Evolutionary conservation across 2,888 invertebrate species (phyloP).

Genomic region (Cryptus viduatorius): DNA sequence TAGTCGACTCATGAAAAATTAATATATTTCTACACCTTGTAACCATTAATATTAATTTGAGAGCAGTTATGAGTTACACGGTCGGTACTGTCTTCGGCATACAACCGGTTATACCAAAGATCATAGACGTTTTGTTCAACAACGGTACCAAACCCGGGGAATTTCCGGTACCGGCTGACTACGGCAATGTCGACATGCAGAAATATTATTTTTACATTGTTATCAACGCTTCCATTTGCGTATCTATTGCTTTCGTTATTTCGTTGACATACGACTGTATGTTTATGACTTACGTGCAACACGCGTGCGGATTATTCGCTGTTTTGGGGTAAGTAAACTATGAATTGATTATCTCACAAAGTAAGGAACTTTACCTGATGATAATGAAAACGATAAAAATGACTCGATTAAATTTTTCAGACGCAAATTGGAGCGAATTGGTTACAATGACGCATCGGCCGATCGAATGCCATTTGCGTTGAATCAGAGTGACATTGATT

Average conservation of each 20-base stretch:
- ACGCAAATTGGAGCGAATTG: constrained; percentile 11
- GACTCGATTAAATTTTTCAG: background rate
- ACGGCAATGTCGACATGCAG: constrained; percentile 45
- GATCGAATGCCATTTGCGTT: background rate
- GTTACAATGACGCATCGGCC: background rate
- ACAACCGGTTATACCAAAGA: constrained; percentile 51
- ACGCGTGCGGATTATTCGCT: constrained; percentile 34
- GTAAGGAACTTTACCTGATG: background rate
- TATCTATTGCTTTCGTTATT: background rate
- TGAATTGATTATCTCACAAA: background rate
- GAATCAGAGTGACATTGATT: background rate
- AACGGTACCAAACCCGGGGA: constrained; percentile 47
- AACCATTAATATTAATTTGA: too few relatives aligned
- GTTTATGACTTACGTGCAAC: constrained; percentile 9
- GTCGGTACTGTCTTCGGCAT: constrained; percentile 22
- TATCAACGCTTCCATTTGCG: constrained; percentile 11
- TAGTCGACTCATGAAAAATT: background rate
- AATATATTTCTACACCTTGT: background rate
- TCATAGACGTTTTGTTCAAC: constrained; percentile 39
- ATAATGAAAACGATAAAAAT: background rate
- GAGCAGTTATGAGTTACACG: constrained; percentile 21
- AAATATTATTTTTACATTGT: constrained; percentile 56
- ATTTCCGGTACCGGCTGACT: constrained; percentile 56
- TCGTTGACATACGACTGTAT: background rate
- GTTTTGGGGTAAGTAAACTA: constrained; percentile 5